phyloP scores from a whole-genome alignment of 2,113 vertebrate species.

The Urocynchramus pylzowi region DNA sequence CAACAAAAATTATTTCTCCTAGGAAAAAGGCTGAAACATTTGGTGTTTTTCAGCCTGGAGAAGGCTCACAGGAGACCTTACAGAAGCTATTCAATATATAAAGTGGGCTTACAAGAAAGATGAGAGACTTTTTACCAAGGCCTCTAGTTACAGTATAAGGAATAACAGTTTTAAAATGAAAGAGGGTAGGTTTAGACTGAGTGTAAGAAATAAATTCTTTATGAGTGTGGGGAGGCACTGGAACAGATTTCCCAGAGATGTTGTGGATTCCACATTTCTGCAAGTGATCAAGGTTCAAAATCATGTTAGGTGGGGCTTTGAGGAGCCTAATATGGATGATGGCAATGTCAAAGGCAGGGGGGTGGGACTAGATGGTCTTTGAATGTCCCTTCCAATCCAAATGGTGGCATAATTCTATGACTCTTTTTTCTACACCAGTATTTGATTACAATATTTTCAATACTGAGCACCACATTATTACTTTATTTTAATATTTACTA shows the following conservation, averaged over 20 bases:
- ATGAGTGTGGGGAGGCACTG: neutral
- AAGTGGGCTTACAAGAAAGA: neutral
- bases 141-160: neutral
- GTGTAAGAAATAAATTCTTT: neutral
- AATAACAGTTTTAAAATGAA: neutral
- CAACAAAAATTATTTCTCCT: neutral
- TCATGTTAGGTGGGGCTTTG: neutral
- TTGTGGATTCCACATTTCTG: neutral
- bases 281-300: neutral
- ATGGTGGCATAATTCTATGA: neutral
- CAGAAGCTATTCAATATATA: neutral
- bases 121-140: neutral
- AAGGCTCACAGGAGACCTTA: neutral
- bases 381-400: neutral
- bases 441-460: neutral
- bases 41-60: neutral
- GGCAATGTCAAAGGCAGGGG: accelerated
- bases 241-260: neutral
- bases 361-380: neutral
- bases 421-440: neutral
- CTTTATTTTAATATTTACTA: neutral
- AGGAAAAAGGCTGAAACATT: neutral
- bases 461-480: neutral
- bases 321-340: neutral
- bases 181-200: neutral